A percentile compares a stretch with the other conserved stretches of the same genome.
Evolutionary conservation across 2,797 vertebrate species (phyloP).

Genomic region (Pteropus rufus): DNA sequence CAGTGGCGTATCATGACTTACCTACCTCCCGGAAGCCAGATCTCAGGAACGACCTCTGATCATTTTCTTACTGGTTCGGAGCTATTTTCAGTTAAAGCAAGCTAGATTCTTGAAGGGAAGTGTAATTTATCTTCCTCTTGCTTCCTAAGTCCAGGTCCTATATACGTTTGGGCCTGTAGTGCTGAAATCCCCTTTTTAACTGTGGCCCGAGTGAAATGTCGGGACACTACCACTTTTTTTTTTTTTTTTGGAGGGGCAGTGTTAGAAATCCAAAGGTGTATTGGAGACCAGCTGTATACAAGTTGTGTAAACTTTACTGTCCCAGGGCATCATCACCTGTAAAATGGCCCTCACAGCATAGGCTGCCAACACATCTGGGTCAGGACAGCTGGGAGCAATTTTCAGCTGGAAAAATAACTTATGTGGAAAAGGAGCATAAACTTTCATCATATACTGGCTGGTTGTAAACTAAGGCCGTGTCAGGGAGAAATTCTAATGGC

Average conservation of each 20-base stretch:
- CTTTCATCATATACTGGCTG: conserved; percentile 60
- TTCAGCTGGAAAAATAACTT: conserved; percentile 65
- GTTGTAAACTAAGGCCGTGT: conserved; percentile 58
- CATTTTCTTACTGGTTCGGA: conserved; percentile 63
- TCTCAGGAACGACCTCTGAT: conserved; percentile 71
- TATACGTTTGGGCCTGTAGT: not conserved
- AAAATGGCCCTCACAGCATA: conserved; percentile 46
- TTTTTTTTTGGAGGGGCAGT: not conserved
- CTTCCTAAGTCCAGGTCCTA: not conserved
- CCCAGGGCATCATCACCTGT: conserved; percentile 68
- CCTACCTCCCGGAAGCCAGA: conserved; percentile 62
- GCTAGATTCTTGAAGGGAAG: conserved; percentile 28
- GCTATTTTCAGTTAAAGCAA: conserved; percentile 74
- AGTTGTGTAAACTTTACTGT: conserved; percentile 61
- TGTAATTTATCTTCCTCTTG: conserved; percentile 64
- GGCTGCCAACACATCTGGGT: conserved; percentile 68
- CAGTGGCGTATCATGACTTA: conserved; percentile 57
- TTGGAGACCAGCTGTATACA: conserved; percentile 45
- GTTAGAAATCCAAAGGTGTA: conserved; percentile 56
- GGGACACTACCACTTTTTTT: conserved; percentile 51
- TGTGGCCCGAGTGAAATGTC: not conserved
- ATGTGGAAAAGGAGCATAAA: conserved; percentile 60
- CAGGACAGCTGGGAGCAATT: conserved; percentile 50
- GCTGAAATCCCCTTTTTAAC: not conserved
- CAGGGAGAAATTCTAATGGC: conserved; percentile 52